Evolutionary conservation across 2,113 vertebrate genomes (phyloP), one percentile per base, ranked within the genome.

Genomic region (Catharus minimus): DNA sequence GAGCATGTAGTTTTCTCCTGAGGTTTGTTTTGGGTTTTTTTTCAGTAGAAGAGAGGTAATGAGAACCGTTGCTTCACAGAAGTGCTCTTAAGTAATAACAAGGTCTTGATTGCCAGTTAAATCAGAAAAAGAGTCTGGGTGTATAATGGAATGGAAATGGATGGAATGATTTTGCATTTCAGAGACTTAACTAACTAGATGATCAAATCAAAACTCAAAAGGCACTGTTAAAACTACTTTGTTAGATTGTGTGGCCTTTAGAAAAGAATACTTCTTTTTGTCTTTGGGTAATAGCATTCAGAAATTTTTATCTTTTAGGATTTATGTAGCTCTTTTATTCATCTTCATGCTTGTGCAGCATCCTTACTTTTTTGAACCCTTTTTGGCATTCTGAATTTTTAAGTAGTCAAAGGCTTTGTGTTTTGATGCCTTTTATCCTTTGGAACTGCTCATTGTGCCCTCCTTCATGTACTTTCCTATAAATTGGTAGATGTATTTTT

Each of bases 1-100:
- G 27, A 73, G 24, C 18, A 28, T 21, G 12, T 60, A 30, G 30
- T 89, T 80, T 57, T 69, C 11, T 38, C 18, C 9, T 83, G 30
- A 79, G 36, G 8, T 5, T 20, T 38, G 38, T 11, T 38, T 38
- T 38, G 38, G 38, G 38, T 11, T 13, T 60, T 11, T 56, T 9
- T 46, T 20, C 44, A 47, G 44, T 64, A 61, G 64, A 65, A 74
- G 12, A 38, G 14, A 52, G 14, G 12, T 64, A 64, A 39, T 32
- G 24, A 64, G 36, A 76, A 20, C 10, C 0, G 0, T 38, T 82
- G 32, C 18, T 86, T 69, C 33, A 32, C 6, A 24, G 17, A 4
- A 60, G 5, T 71, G 30, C n/a, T 58, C 5, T 74, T 62, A 44
- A 61, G 13, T 72, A 57, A 44, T 32, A 56, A 33, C 4, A 3